Evolutionary conservation across 2,113 vertebrate genomes (phyloP).

Genomic region (Scytalopus superciliaris): DNA sequence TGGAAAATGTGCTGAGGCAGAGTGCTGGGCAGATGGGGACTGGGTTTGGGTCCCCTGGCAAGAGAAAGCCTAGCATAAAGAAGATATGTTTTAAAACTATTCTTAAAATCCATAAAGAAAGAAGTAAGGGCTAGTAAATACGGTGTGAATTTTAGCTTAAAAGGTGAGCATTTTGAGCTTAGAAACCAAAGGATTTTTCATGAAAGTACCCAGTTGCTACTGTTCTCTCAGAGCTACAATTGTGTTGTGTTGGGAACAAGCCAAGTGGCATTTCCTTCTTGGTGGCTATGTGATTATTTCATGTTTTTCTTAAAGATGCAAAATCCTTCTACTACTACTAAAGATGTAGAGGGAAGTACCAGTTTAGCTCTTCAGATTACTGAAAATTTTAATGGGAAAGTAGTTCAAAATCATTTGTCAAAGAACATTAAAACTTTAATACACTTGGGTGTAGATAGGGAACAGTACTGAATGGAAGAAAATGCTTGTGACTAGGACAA

Average conservation of each 20-base stretch:
- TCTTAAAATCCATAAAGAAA: not conserved
- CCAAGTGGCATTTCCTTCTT: not conserved
- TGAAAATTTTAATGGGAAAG: not conserved
- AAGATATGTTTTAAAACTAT: not conserved
- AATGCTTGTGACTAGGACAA: not conserved
- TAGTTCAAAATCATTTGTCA: not conserved
- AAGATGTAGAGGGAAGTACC: not conserved
- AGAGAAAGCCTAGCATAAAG: not conserved
- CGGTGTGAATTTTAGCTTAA: rapidly evolving
- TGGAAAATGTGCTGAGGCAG: not conserved
- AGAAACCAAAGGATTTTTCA: not conserved
- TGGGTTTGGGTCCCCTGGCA: rapidly evolving
- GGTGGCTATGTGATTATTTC: not conserved
- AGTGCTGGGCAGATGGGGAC: not conserved
- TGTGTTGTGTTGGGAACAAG: rapidly evolving
- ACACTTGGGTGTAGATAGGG: not conserved
- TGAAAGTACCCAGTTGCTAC: not conserved
- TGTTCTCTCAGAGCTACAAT: not conserved
- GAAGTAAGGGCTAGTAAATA: not conserved
- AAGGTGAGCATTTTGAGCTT: rapidly evolving
- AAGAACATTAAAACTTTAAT: not conserved
- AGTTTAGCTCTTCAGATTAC: not conserved
- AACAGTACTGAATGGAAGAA: not conserved
- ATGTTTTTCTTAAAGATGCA: not conserved
- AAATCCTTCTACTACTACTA: rapidly evolving